Percentiles rank a stretch among this genome's conserved stretches.
phyloP scores from a whole-genome alignment of 30 jellyfish, hydroid and myxozoan species.

The Phacellophora camtschatica region DNA sequence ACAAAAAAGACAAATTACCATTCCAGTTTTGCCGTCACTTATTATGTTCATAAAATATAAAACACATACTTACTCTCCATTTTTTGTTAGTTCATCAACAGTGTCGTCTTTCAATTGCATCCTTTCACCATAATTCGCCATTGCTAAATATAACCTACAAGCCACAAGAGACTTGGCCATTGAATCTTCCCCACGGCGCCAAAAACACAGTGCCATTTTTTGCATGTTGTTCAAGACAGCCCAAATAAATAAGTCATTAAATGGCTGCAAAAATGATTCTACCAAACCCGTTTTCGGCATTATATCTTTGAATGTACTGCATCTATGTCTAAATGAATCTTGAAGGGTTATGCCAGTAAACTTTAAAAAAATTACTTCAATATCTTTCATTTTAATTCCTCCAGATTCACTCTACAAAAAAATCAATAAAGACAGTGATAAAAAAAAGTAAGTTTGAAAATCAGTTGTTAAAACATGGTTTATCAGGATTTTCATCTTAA shows the following conservation, averaged over 20 bases:
- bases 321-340: background rate
- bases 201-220: constrained; percentile 79
- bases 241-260: constrained; percentile 77
- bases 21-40: no score
- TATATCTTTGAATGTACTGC: background rate
- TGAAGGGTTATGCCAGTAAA: constrained; percentile 17
- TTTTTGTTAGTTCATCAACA: constrained; percentile 3
- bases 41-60: no score
- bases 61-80: constrained; percentile 54
- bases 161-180: constrained; percentile 86
- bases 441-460: no score
- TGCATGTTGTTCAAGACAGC: constrained; percentile 86
- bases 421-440: no score
- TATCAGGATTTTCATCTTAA: no score
- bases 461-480: no score
- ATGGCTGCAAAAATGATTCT: constrained; percentile 47
- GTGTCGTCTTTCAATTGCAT: constrained; percentile 75
- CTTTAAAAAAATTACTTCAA: background rate
- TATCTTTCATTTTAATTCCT: constrained; percentile 32
- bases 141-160: constrained; percentile 44
- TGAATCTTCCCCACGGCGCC: constrained; percentile 80
- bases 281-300: background rate
- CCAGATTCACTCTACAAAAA: constrained; percentile 17
- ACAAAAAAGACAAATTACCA: no score
- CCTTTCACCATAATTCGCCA: constrained; percentile 66